phyloP scores from a whole-genome alignment of 2,113 vertebrate genomes.

The Tragelaphus buxtoni region DNA sequence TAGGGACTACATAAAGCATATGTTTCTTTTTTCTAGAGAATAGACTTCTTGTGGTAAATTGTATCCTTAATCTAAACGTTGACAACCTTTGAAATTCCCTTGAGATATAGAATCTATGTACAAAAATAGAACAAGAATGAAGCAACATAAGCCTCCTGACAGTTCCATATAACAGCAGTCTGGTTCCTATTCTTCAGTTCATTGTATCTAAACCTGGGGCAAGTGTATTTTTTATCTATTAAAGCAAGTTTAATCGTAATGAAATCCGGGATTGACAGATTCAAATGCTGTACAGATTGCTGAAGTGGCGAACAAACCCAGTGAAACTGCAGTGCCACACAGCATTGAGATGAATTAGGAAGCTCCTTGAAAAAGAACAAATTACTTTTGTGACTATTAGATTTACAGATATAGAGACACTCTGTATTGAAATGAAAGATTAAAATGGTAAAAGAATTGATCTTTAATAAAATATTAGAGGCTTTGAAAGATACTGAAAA shows the following conservation, averaged over 20 bases:
- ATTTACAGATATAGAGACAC: not conserved
- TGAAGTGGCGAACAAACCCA: not conserved
- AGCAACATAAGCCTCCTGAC: not conserved
- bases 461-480: constrained; percentile 21
- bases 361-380: not conserved
- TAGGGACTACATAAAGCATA: not conserved
- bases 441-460: not conserved
- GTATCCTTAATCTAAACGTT: not conserved
- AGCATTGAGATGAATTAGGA: constrained; percentile 10
- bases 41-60: not conserved
- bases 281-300: not conserved
- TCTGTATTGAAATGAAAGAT: constrained; percentile 22
- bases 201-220: not conserved
- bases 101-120: not conserved
- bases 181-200: not conserved
- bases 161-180: not conserved
- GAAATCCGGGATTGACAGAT: constrained; percentile 21
- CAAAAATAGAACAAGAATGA: not conserved
- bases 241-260: constrained; percentile 43
- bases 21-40: not conserved
- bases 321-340: accelerated
- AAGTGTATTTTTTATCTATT: not conserved
- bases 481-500: not conserved
- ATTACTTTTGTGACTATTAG: constrained; percentile 22
- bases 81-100: not conserved